These are phyloP conservation scores for Acromyrmex charruanus DNA, from an alignment of 1,140 invertebrate species.

Conservation along the genomic window DNA sequence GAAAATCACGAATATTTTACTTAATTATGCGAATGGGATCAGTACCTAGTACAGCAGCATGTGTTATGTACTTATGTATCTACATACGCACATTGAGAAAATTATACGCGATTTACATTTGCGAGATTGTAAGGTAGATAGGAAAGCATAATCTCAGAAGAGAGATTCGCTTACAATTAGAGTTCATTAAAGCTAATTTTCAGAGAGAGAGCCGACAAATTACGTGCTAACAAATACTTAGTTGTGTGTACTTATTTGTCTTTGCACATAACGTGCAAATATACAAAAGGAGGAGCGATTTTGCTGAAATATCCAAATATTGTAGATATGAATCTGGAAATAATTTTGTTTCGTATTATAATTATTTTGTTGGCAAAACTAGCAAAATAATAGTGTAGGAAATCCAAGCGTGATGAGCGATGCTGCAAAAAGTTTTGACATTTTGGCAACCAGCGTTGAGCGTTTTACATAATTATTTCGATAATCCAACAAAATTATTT, in stretches of 20 bases:
- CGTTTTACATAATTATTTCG: no score
- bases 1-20: conserved; percentile 38
- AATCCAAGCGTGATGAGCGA: no score
- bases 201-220: neutral
- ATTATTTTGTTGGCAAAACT: no score
- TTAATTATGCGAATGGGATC: conserved; percentile 18
- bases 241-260: neutral
- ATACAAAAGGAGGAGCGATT: no score
- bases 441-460: no score
- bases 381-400: no score
- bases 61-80: neutral
- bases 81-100: neutral
- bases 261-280: neutral
- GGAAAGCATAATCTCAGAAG: neutral
- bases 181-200: neutral
- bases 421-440: no score
- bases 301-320: no score
- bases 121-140: conserved; percentile 17
- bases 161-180: neutral
- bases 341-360: no score
- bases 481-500: no score
- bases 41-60: neutral
- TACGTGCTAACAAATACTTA: neutral
- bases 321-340: no score
- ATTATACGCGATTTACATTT: conserved; percentile 28